phyloP scores from a whole-genome alignment of 2,888 invertebrate species.

The Andricus quercusramuli region DNA sequence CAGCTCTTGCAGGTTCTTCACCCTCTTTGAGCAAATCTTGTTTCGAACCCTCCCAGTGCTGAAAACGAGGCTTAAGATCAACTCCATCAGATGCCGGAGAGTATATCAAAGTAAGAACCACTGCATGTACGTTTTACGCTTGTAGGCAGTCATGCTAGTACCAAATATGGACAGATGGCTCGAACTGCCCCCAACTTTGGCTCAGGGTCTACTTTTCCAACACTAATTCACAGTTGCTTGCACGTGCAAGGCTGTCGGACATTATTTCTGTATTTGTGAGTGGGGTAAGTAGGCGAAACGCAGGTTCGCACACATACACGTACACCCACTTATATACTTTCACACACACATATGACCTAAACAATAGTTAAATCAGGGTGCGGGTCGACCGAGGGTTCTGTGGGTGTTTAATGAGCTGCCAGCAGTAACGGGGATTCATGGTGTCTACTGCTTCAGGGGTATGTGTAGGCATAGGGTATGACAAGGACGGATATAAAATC shows the following conservation, averaged over 20 bases:
- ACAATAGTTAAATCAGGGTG: conserved; percentile 77
- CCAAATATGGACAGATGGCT: conserved; percentile 74
- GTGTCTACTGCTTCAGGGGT: conserved; percentile 14
- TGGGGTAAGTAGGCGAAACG: conserved; percentile 38
- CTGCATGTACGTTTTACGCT: conserved; percentile 24
- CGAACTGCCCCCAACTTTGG: conserved; percentile 63
- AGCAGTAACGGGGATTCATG: conserved; percentile 52
- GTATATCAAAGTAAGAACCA: conserved; percentile 57
- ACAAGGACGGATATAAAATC: conserved; percentile 55
- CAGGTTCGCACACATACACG: conserved; percentile 44
- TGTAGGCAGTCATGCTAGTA: conserved; percentile 18
- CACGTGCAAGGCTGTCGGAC: conserved; percentile 44
- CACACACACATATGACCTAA: conserved; percentile 63
- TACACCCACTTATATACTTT: too few species aligned
- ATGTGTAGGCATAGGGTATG: neutral
- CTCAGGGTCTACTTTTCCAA: conserved; percentile 56
- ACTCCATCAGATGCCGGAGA: conserved; percentile 50
- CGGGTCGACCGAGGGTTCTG: conserved; percentile 70
- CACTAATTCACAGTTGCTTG: conserved; percentile 42
- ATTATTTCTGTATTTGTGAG: conserved; percentile 41
- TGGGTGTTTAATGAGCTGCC: conserved; percentile 78
- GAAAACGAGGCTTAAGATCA: conserved; percentile 56
- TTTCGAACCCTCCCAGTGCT: conserved; percentile 52
- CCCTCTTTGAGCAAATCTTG: conserved; percentile 49
- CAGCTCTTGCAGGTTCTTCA: conserved; percentile 23